Conservation (phyloP, 1,140 invertebrate species). For the Muscidifurax raptorellus region DNA sequence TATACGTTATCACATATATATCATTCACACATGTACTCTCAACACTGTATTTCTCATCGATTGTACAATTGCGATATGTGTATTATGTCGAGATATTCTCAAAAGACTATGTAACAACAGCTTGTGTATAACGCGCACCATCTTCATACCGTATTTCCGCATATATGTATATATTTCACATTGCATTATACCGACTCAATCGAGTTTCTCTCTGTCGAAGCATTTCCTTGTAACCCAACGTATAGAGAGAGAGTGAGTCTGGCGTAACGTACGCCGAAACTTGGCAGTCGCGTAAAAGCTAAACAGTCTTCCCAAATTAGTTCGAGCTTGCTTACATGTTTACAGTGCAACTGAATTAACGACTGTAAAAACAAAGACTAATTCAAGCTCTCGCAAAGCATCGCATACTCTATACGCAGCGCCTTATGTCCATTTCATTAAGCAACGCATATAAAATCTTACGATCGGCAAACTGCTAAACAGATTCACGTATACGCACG, state of each 20-base stretch:
- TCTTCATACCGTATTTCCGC: background rate
- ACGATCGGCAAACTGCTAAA: background rate
- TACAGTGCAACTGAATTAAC: background rate
- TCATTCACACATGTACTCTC: background rate
- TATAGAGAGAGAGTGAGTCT: background rate
- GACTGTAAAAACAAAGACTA: conserved; percentile 1
- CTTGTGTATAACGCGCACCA: background rate
- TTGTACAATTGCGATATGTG: background rate
- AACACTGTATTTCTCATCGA: background rate
- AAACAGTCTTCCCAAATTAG: background rate
- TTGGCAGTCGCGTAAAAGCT: conserved; percentile 1
- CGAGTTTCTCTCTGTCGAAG: background rate
- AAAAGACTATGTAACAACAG: background rate
- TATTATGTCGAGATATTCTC: background rate
- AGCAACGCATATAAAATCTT: background rate
- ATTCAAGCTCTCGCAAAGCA: background rate
- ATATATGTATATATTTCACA: background rate
- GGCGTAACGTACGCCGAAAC: background rate
- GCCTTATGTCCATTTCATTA: background rate
- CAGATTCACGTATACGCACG: background rate
- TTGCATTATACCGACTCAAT: background rate
- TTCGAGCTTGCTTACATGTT: background rate
- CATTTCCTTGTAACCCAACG: background rate
- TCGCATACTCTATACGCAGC: background rate
- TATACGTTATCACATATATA: background rate